phyloP scores from a whole-genome alignment of 2,888 invertebrate genomes.

The Parnassius mnemosyne region DNA sequence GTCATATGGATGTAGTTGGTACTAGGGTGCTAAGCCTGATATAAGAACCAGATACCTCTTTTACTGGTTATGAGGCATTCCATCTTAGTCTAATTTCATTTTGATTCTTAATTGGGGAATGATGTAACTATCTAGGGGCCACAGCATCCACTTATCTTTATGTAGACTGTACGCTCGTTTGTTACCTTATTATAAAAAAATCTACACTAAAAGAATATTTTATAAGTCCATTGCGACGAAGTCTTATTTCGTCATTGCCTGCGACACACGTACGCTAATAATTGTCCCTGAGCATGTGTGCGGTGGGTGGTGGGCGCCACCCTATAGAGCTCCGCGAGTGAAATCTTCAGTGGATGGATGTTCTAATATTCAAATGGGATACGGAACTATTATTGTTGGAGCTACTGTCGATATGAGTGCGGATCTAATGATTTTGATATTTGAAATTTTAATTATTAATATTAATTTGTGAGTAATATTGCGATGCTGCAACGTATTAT shows the following conservation, averaged over 20 bases:
- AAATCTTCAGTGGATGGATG: slow-evolving; percentile 79
- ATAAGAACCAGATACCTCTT: no score
- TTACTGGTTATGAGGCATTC: no score
- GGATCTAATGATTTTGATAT: slow-evolving; percentile 51
- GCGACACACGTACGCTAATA: slow-evolving; percentile 31
- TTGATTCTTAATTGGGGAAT: no score
- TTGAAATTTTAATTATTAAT: slow-evolving; percentile 27
- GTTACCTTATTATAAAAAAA: no score
- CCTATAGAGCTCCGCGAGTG: slow-evolving; percentile 44
- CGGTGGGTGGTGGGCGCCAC: slow-evolving; percentile 43
- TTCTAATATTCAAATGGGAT: slow-evolving; percentile 81
- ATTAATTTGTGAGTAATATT: no score
- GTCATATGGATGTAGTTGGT: no score
- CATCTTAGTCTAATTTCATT: no score
- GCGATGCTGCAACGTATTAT: no score
- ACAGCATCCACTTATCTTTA: no score
- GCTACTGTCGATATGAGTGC: slow-evolving; percentile 74
- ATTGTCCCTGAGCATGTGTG: slow-evolving; percentile 30
- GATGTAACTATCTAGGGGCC: no score
- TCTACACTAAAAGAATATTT: slow-evolving; percentile 5
- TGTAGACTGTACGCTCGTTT: no score
- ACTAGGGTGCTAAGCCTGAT: no score
- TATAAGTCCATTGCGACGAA: slow-evolving; percentile 18
- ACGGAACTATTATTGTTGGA: slow-evolving; percentile 81
- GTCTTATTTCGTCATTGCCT: slow-evolving; percentile 30